Evolutionary conservation across 2,113 vertebrate species (phyloP).

Genomic region (Orthonyx spaldingii): DNA sequence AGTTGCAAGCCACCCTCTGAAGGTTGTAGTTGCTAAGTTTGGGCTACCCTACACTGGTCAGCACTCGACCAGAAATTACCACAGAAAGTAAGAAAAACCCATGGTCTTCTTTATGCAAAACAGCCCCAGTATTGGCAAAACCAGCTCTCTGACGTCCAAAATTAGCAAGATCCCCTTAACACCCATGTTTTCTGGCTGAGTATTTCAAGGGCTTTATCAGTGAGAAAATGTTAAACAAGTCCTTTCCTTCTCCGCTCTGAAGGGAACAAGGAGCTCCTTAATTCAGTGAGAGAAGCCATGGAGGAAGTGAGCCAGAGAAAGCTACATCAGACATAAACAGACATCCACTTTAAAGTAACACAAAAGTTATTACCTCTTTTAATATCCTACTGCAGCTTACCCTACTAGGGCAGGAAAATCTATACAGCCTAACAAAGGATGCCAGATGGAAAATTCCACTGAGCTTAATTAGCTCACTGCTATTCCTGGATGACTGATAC

Average conservation of each 20-base stretch:
- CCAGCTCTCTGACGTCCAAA: not conserved
- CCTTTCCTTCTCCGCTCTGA: not conserved
- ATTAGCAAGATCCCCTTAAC: not conserved
- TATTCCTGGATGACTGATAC: constrained; percentile 35
- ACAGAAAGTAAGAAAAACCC: not conserved
- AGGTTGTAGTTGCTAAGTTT: not conserved
- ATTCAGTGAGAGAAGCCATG: not conserved
- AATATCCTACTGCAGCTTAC: constrained; percentile 39
- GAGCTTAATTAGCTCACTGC: constrained; percentile 52
- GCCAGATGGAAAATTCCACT: constrained; percentile 66
- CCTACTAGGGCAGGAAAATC: constrained; percentile 23
- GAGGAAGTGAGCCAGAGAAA: not conserved
- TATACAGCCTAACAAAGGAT: constrained; percentile 35
- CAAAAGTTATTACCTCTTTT: constrained; percentile 35
- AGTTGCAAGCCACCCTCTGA: not conserved
- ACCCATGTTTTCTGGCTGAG: not conserved
- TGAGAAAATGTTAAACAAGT: not conserved
- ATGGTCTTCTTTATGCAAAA: not conserved
- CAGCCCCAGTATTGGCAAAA: not conserved
- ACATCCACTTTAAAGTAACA: not conserved
- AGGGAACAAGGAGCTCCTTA: not conserved
- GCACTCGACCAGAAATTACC: not conserved
- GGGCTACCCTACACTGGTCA: not conserved
- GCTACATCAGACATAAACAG: not conserved
- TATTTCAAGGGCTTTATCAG: not conserved